Base-by-base conservation (phyloP, 2,113 vertebrate genomes). In the Mystacornis crossleyi region DNA sequence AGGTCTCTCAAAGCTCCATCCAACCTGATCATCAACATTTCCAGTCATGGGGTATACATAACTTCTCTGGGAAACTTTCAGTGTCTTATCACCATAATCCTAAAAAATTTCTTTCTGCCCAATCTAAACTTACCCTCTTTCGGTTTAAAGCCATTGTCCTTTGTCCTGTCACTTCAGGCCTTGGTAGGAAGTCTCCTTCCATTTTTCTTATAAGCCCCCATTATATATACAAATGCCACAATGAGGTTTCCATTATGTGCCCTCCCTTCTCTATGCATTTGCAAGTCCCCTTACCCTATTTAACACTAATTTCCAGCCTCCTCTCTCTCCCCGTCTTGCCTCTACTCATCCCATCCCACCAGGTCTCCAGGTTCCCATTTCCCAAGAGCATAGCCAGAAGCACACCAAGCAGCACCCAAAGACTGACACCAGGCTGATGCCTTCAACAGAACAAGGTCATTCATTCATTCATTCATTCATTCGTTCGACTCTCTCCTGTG, bases 301-400 rank as follows among this genome's bases (percentile, higher is more conserved):
- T 36, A 65, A 60, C 8, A n/a, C 33, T 11, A 9, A 66, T 5
- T 79, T 75, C 28, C n/a, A 64, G 19, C 15, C 38, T 84, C 7
- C 6, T 26, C 38, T 42, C 26, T 21, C 65, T 34, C 13, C 20
- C 34, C 14, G 62, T 51, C 43, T 43, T 42, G 25, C 4, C n/a
- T 60, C 61, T 64, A 40, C 26, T 62, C 58, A 57, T 42, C 33
- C 19, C 60, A 61, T 21, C 33, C 18, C 21, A 60, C 33, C 29
- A 2, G 14, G 33, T 8, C 62, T 81, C 62, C 60, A 57, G 14
- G 38, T 38, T 65, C 12, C 45, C 18, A 2, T 4, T 36, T 70
- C 50, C 54, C 61, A 80, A 21, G 2, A 47, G 21, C 0, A 0
- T 17, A 42, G 26, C 43, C 12, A 14, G 42, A n/a, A 72, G 53